These are phyloP conservation scores for Columba livia DNA, from an alignment of 2,113 vertebrate genomes.

Conservation along the genomic window DNA sequence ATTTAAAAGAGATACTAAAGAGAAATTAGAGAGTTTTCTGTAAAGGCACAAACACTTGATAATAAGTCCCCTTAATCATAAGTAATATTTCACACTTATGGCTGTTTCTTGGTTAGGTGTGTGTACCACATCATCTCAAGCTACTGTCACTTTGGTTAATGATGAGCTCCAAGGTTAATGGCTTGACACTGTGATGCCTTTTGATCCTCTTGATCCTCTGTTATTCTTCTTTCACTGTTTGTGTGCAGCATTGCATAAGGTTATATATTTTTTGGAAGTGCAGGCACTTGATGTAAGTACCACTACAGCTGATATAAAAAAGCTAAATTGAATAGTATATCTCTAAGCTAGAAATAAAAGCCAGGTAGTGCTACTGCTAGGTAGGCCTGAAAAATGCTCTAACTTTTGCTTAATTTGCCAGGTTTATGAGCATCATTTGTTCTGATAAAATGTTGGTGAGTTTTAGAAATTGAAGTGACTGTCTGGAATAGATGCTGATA, in stretches of 20 bases:
- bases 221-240: background rate
- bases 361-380: background rate
- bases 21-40: background rate
- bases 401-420: background rate
- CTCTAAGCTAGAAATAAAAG: background rate
- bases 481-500: background rate
- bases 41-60: background rate
- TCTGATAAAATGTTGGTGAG: background rate
- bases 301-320: background rate
- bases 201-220: background rate
- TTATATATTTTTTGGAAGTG: background rate
- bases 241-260: background rate
- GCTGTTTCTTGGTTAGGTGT: background rate
- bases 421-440: background rate
- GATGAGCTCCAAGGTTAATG: background rate
- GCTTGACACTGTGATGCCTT: background rate
- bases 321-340: accelerated
- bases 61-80: background rate
- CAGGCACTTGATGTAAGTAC: background rate
- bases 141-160: background rate
- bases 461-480: background rate
- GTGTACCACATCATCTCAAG: background rate
- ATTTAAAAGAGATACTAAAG: background rate
- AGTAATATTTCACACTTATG: background rate
- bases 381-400: background rate